Base-by-base conservation (phyloP, 2,888 invertebrate genomes). In the Neocrepidodera transversa region DNA sequence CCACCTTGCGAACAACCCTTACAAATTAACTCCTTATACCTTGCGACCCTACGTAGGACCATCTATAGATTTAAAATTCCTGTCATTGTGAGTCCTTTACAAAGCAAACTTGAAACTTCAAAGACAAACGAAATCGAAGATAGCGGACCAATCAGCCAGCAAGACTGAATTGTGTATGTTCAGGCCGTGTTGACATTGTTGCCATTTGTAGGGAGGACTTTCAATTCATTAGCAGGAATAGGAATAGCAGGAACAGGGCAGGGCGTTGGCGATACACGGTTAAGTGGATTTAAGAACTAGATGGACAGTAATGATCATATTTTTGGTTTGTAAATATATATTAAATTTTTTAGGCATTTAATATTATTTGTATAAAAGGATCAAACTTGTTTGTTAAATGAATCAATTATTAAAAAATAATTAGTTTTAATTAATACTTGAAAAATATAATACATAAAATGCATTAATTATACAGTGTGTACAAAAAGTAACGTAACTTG, bases 81-180 rank as follows among this genome's bases (percentile, higher is more conserved):
- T 71, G 74, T 73, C 76, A 72, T 76, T 74, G 74, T 74, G 70
- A 68, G 69, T 66, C 45, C 68, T 69, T 69, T 69, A 69, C 72
- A 73, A 62, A 75, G 74, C 70, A 77, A 78, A 79, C 78, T 78
- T 75, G 74, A 78, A 78, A 76, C 77, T 78, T 75, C 74, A 78
- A 78, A 76, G 77, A 76, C 76, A 76, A 76, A 78, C 75, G 74
- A 71, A 74, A 71, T 71, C 69, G 66, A 64, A 62, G 67, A 65
- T 63, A 67, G 62, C 68, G 68, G 68, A 74, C 76, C 79, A 78
- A 77, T 78, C 77, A 76, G 71, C 69, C 68, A 68, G 68, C 36
- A 70, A 73, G 77, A 75, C 42, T 74, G 75, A 74, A 76, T 77
- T 76, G 76, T 76, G 71, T 72, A 66, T 69, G 65, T 62, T 53